These are phyloP conservation scores for Physella acuta DNA, from an alignment of 1,140 invertebrate species.

Conservation along the genomic window DNA sequence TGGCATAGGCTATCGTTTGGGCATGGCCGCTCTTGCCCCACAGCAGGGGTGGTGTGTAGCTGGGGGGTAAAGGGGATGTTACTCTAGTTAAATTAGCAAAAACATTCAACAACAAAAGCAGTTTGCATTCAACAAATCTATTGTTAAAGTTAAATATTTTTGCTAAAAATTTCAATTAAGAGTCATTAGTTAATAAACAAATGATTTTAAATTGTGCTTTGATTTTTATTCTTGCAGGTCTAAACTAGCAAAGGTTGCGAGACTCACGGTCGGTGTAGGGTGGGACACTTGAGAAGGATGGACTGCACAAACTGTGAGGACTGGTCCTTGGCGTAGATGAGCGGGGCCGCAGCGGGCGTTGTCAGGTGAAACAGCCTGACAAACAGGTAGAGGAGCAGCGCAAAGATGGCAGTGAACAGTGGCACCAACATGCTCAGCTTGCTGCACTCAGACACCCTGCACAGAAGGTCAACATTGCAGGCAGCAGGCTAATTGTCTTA, in stretches of 20 bases:
- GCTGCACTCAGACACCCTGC: too few relatives aligned
- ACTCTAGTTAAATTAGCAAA: too few relatives aligned
- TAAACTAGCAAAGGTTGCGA: slow-evolving; percentile 17
- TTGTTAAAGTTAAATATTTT: background rate
- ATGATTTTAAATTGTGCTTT: background rate
- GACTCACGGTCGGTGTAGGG: slow-evolving; percentile 79
- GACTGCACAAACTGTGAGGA: slow-evolving; percentile 73
- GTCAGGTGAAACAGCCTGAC: slow-evolving; percentile 81
- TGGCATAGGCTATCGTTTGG: slow-evolving; percentile 87
- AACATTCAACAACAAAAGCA: too few relatives aligned
- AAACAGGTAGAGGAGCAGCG: slow-evolving; percentile 49
- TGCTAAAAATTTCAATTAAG: background rate
- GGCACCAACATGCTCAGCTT: too few relatives aligned
- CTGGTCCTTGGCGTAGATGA: slow-evolving; percentile 71
- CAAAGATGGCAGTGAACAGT: slow-evolving; percentile 24
- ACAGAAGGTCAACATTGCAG: too few relatives aligned
- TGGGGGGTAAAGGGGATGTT: slow-evolving; percentile 63
- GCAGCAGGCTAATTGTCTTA: too few relatives aligned
- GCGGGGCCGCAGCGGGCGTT: slow-evolving; percentile 74
- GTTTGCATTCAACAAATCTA: too few relatives aligned
- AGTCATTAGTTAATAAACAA: background rate
- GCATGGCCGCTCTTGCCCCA: slow-evolving; percentile 94
- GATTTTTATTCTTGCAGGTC: background rate
- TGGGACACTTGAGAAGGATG: slow-evolving; percentile 74
- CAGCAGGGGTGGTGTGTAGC: slow-evolving; percentile 83